Base-by-base conservation (phyloP, 2,888 invertebrate genomes). In the Oscheius myriophilus region DNA sequence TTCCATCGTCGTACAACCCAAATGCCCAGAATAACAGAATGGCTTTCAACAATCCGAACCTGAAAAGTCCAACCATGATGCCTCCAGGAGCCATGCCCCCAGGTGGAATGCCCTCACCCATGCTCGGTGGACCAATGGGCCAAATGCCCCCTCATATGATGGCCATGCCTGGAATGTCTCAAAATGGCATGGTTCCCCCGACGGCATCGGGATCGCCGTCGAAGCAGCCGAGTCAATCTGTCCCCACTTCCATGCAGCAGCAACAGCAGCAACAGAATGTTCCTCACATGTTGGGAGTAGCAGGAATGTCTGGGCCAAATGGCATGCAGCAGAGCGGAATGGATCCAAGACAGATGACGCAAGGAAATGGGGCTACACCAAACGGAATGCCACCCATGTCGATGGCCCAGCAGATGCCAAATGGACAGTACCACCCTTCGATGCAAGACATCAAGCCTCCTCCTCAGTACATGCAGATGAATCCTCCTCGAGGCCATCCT, bases 41-140 rank as follows among this genome's bases (percentile, higher is more conserved):
- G 61, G 33, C 49, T 4, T 61, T 61, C 39, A 46, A 61, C 39
- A 61, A 61, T 26, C 61, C 61, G 1, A 61, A 61, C 33, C 11
- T 61, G 33, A 61, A 61, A 18, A 61, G 49, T 61, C 49, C 49
- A 11, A 25, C n/a, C 11, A 46, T 61, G 49, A 61, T 61, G 61
- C 26, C 25, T 11, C 54, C 54, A 33, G 43, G 49, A 49, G 12
- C 33, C 14, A 61, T 61, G 61, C 46, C 16, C 9, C 49, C 46
- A 16, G 23, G 14, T 1, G 23, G 21, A 7, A 61, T 61, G 61
- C 25, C 46, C 2, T 45, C 45, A 18, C 26, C 46, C 3, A 26
- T 46, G 18, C 25, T 25, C 2, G 45, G 33, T 2, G 39, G 45
- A 2, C 25, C 45, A 12, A 57, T 41, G 11, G 42, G 42, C n/a